Base-by-base conservation (phyloP, 2,888 invertebrate genomes). In the Clistopyga incitator region DNA sequence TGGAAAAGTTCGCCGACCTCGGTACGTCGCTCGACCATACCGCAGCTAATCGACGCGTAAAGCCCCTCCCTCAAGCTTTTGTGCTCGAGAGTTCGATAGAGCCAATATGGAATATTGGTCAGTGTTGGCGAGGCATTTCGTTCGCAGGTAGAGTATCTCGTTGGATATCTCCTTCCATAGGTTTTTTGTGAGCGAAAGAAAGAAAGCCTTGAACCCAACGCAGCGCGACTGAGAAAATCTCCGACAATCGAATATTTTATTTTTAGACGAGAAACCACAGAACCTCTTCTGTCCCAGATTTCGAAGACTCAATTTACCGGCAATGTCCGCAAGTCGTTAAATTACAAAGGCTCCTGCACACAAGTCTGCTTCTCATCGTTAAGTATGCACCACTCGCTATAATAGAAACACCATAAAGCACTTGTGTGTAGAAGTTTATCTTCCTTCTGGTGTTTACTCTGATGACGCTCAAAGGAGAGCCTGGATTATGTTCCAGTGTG, bases 11-110 rank as follows among this genome's bases (percentile, higher is more conserved):
- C 71, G 78, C 42, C 61, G 64, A 78, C 74, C 74, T 74, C 59
- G 61, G 2, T 23, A 20, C 67, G 72, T 11, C 47, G 38, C 56
- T 29, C 56, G 70, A 79, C 71, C 74, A 59, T 34, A 61, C 65
- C 70, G 78, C 75, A 29, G 68, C 82, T 74, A 78, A 82, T 82
- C 78, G 72, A 74, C 77, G 56, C 65, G 11, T 13, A 18, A 20
- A 34, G 29, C 67, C 34, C 34, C 47, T 25, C 47, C 52, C 13
- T 23, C 59, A 34, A 50, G 68, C 72, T 59, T 70, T 61, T 47
- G 61, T 74, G 29, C 45, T 6, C 47, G 74, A 15, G 61, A 72
- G 56, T 72, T 74, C 61, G 74, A 34, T 72, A 72, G 56, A 59
- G 47, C 47, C n/a, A 59, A 13, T 61, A 47, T 15, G 1, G 25